Conservation (phyloP, 2,888 invertebrate genomes). For the Drosophila picticornis region DNA sequence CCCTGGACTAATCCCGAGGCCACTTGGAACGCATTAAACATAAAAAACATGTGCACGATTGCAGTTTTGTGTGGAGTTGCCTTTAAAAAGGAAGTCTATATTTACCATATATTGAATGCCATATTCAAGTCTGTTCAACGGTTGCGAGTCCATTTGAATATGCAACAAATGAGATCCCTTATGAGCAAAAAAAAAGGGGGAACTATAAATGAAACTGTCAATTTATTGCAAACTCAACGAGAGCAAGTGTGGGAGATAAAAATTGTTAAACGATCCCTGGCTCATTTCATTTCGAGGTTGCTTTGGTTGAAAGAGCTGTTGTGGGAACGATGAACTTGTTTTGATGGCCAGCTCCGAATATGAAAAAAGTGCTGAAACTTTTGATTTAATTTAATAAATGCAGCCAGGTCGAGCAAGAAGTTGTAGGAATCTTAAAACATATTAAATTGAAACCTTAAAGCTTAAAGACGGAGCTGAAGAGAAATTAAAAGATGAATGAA, state of each 20-base stretch:
- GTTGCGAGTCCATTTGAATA: slow-evolving; percentile 39
- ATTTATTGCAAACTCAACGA: background rate
- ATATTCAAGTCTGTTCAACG: slow-evolving; percentile 56
- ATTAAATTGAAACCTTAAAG: background rate
- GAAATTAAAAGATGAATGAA: background rate
- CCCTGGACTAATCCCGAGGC: slow-evolving; percentile 28
- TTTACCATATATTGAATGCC: slow-evolving; percentile 53
- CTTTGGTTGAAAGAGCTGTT: background rate
- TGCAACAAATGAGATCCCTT: slow-evolving; percentile 24
- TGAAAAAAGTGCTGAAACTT: background rate
- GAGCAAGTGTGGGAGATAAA: slow-evolving; percentile 4
- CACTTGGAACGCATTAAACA: slow-evolving; percentile 31
- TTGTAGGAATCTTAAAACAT: background rate
- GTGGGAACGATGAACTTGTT: background rate
- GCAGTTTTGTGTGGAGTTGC: slow-evolving; percentile 15
- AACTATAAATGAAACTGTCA: slow-evolving; percentile 4
- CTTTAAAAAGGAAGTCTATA: slow-evolving; percentile 66
- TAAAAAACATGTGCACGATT: slow-evolving; percentile 40
- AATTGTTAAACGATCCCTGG: background rate
- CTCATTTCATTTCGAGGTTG: background rate
- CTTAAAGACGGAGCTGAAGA: fast-evolving
- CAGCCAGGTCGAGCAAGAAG: background rate
- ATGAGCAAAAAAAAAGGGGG: slow-evolving; percentile 3
- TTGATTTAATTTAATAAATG: background rate
- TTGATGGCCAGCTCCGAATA: background rate